Base-by-base conservation (phyloP, 2,888 invertebrate species). In the Apoda limacodes region DNA sequence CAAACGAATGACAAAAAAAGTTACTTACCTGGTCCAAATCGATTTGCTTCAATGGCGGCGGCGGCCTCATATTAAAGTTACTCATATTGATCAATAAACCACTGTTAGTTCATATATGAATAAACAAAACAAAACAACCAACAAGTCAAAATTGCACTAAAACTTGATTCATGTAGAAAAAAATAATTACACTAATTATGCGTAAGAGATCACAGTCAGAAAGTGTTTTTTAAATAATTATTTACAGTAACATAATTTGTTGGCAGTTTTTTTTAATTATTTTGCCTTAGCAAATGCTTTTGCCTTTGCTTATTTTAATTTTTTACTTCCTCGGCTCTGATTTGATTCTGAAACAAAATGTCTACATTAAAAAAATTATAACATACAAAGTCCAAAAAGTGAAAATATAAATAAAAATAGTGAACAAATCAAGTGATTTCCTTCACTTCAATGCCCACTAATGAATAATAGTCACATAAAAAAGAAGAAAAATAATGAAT, bases 21-120 rank as follows among this genome's bases (percentile, higher is more conserved):
- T 36, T 35, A 40, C 51, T 62, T 44, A 82, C 82, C 75, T 87
- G 89, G 67, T 90, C 90, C 51, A 95, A 82, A 59, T 92, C 92
- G 50, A 90, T 90, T 53, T 88, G 88, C 57, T 88, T 85, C 39
- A 88, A 67, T 32, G 87, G 87, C 48, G 85, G 80, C 40, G 85
- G 68, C 9, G 69, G 63, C 40, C 67, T 56, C 22, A 40, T 40
- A n/a, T n/a, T n/a, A n/a, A n/a, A n/a, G 31, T 42, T 57, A 9
- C 51, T 45, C 13, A 60, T 58, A 42, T 60, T 60, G 30, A 57
- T 52, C 1, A 61, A 61, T 67, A 66, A 68, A 69, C 32, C 36
- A 62, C 42, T 47, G 29, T 32, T 40, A 48, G 24, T 36, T 9
- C 12, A 24, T 12, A 13, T 31, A 40, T 40, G 34, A 38, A 35